These are phyloP conservation scores for Falco punctatus DNA, from an alignment of 2,113 vertebrate genomes.

Conservation along the genomic window DNA sequence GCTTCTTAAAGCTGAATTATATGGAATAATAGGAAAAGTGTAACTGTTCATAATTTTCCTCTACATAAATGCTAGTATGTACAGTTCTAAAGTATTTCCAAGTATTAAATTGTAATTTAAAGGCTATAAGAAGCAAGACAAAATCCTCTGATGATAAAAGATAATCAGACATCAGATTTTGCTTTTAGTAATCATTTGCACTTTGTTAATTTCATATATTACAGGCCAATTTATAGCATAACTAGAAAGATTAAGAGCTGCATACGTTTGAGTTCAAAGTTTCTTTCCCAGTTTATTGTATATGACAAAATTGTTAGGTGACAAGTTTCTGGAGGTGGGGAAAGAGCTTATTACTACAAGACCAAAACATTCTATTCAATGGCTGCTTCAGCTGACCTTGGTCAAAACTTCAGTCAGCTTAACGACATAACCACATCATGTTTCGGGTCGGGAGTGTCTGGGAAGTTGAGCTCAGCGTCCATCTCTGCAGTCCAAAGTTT, in stretches of 20 bases:
- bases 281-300: background rate
- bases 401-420: background rate
- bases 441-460: background rate
- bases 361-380: background rate
- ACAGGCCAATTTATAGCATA: background rate
- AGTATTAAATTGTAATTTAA: background rate
- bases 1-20: conserved; percentile 30
- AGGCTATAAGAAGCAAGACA: conserved; percentile 1
- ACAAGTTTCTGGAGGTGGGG: background rate
- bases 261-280: background rate
- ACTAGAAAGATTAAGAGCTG: background rate
- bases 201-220: conserved; percentile 6
- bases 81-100: conserved; percentile 11
- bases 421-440: background rate
- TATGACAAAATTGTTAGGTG: background rate
- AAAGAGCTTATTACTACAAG: background rate
- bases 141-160: background rate
- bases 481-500: background rate
- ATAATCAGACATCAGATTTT: conserved; percentile 14
- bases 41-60: conserved; percentile 25
- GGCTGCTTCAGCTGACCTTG: background rate
- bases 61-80: conserved; percentile 11
- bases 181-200: conserved; percentile 38
- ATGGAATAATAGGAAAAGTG: conserved; percentile 4
- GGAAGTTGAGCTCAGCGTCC: background rate